Evolutionary conservation across 2,888 invertebrate species (phyloP), one percentile per base, ranked within the genome.

Genomic region (Erannis defoliaria): DNA sequence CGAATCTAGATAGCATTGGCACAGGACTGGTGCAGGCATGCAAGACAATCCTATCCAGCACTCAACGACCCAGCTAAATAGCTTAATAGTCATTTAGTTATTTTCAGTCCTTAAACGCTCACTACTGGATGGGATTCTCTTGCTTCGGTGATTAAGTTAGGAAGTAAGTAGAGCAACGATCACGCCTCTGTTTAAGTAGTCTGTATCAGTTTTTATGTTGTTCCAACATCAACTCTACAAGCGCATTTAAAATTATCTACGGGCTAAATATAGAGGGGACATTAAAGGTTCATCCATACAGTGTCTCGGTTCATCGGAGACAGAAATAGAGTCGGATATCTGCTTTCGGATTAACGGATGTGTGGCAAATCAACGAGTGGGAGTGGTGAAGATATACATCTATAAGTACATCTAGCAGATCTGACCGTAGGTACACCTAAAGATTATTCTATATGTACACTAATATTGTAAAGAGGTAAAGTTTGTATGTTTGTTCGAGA

Each of bases 271-370:
- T 76, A 73, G 71, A 54, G 16, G 56, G 60, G 64, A 68, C 74
- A 70, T 76, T 70, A 74, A 73, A 70, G 70, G 73, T 75, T 72
- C 70, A 70, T 73, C 71, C 69, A 72, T 69, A 68, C 71, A 73
- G 69, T 62, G 69, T 75, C 56, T 63, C 69, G 66, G 72, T 66
- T 70, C 68, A 67, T 60, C 68, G 64, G 60, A 31, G 67, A 66
- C 68, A 62, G 69, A 75, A 78, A 80, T 76, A 78, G 72, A 74
- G 48, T 55, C 69, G 75, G 74, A 74, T 73, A 75, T 75, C 72
- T 70, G 71, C 65, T 72, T 68, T 66, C 64, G 70, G 64, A 74
- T 77, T 74, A 66, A 67, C 64, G 72, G 73, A 74, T 73, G 69
- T 68, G 69, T 54, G 49, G 56, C 48, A 38, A 55, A 67, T 55